Conservation (phyloP, 2,113 vertebrate genomes). For the Ornithorhynchus anatinus region DNA sequence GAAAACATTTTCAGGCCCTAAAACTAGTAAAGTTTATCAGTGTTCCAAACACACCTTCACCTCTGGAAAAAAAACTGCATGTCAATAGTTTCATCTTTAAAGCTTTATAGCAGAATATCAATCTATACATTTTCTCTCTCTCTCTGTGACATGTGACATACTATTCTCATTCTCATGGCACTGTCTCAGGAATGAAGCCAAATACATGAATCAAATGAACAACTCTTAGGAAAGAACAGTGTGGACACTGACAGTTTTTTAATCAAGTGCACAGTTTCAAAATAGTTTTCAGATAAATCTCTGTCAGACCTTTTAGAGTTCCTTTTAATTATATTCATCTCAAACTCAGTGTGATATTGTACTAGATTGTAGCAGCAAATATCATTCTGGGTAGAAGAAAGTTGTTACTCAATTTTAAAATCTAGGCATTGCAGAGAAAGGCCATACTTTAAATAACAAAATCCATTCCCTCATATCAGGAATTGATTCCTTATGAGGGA, state of each 20-base stretch:
- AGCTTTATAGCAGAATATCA: no score
- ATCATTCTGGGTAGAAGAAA: neutral
- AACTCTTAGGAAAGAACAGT: neutral
- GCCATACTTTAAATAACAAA: constrained; percentile 6
- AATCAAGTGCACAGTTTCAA: neutral
- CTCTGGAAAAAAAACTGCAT: no score
- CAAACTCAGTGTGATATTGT: constrained; percentile 11
- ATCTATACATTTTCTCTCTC: no score
- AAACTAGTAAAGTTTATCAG: no score
- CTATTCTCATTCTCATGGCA: no score
- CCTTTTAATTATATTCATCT: neutral
- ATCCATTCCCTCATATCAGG: constrained; percentile 1
- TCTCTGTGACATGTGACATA: no score
- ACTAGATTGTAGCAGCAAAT: constrained; percentile 2
- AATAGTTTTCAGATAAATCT: neutral
- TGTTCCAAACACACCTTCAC: no score
- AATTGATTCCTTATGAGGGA: constrained; percentile 12
- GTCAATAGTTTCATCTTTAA: no score
- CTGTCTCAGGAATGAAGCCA: no score
- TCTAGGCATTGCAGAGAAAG: constrained; percentile 18
- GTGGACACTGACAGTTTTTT: neutral
- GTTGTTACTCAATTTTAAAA: constrained; percentile 8
- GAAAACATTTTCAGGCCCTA: no score
- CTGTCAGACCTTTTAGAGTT: neutral
- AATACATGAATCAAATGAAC: no score